A percentile compares a stretch with the other conserved stretches of the same genome.
phyloP scores from a whole-genome alignment of 1,140 invertebrate genomes.

The Philopotamus ludificatus region DNA sequence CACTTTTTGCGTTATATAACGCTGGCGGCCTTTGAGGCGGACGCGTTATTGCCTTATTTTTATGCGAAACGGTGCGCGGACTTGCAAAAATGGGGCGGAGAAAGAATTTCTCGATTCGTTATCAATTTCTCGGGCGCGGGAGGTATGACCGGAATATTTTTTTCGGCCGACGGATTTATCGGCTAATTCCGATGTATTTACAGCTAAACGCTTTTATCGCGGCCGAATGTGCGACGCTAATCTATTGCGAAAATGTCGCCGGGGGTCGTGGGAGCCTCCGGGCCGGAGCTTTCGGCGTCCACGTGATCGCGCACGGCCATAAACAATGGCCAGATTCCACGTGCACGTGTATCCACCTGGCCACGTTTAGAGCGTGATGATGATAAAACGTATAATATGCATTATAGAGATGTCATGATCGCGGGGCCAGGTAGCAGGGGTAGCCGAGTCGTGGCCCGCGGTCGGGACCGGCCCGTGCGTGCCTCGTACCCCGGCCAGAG shows the following conservation, averaged over 20 bases:
- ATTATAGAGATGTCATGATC: slow-evolving; percentile 15
- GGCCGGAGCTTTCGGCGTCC: background rate
- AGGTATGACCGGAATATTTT: slow-evolving; percentile 37
- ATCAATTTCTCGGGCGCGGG: slow-evolving; percentile 32
- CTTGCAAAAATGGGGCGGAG: slow-evolving; percentile 19
- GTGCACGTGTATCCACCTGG: background rate
- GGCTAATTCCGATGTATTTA: slow-evolving; percentile 27
- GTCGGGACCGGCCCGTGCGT: slow-evolving; percentile 1
- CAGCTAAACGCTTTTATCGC: slow-evolving; percentile 38
- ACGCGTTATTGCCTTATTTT: slow-evolving; percentile 27
- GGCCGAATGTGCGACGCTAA: background rate
- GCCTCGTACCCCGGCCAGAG: slow-evolving; percentile 15
- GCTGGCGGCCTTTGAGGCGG: slow-evolving; percentile 11
- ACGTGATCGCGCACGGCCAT: background rate
- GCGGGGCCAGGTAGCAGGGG: slow-evolving; percentile 6
- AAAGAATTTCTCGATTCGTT: slow-evolving; percentile 36
- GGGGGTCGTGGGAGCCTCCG: background rate
- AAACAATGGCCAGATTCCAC: too few relatives aligned
- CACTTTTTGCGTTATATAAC: slow-evolving; percentile 13
- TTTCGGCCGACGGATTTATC: slow-evolving; percentile 32
- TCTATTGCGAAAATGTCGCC: background rate
- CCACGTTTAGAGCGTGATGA: background rate
- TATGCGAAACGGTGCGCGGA: slow-evolving; percentile 23
- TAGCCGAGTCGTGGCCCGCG: slow-evolving; percentile 6
- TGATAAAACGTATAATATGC: background rate